Evolutionary conservation across 2,113 vertebrate species (phyloP).

Genomic region (Okapia johnstoni): DNA sequence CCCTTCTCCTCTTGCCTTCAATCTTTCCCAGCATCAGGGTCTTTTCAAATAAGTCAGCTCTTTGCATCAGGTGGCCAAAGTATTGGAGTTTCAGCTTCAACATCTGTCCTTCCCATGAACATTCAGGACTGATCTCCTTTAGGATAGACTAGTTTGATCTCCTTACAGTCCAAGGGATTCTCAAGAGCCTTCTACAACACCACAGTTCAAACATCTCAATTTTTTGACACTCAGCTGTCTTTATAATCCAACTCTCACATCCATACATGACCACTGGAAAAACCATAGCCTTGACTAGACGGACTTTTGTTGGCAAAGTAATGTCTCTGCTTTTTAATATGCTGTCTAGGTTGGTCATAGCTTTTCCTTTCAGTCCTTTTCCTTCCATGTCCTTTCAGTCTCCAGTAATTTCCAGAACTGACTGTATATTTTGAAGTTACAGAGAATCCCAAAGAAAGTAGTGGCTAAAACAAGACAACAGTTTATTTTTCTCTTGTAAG

Average conservation of each 20-base stretch:
- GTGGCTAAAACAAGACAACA: neutral
- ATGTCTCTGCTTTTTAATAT: neutral
- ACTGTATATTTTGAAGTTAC: neutral
- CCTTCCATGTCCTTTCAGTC: neutral
- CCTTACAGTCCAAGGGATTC: neutral
- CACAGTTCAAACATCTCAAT: neutral
- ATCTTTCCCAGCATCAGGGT: neutral
- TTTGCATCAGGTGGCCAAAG: neutral
- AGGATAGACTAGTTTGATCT: neutral
- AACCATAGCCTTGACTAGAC: neutral
- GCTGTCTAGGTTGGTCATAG: neutral
- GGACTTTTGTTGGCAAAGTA: neutral
- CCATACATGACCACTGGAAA: neutral
- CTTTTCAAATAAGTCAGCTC: neutral
- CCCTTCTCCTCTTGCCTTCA: rapidly evolving
- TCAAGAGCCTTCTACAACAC: neutral
- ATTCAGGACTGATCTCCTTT: neutral
- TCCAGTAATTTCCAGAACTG: neutral
- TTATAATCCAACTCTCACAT: neutral
- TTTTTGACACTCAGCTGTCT: neutral
- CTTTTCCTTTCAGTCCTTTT: neutral
- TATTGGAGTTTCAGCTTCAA: neutral
- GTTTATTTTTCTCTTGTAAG: neutral
- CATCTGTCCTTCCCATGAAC: neutral
- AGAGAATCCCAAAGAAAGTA: neutral